Evolutionary conservation across 2,797 vertebrate genomes (phyloP).

Genomic region (Artibeus jamaicensis): DNA sequence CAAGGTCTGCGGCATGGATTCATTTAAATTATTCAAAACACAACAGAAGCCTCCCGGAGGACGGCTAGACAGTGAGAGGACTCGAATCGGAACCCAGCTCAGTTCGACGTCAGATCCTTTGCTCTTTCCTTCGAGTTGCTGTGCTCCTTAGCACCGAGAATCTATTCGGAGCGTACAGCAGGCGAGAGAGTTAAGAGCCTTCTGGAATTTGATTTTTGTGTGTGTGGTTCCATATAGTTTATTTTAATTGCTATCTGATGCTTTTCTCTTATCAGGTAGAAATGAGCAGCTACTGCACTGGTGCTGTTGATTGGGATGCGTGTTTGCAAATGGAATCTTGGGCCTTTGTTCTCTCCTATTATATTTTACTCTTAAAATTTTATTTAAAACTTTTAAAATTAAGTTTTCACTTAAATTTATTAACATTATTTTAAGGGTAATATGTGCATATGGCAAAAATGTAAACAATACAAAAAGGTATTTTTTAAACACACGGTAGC

Average conservation of each 20-base stretch:
- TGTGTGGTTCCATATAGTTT: not conserved
- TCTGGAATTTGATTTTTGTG: slow-evolving; percentile 29
- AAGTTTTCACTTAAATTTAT: not conserved
- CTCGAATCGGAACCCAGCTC: not conserved
- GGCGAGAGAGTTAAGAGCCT: not conserved
- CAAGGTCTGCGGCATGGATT: not conserved
- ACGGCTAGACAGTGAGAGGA: not conserved
- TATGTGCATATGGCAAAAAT: not conserved
- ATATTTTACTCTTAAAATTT: slow-evolving; percentile 1
- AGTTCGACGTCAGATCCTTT: not conserved
- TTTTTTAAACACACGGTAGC: not conserved
- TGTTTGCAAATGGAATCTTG: slow-evolving; percentile 38
- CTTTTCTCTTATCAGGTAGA: slow-evolving; percentile 48
- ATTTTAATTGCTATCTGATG: slow-evolving; percentile 41
- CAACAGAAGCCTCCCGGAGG: not conserved
- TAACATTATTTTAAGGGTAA: slow-evolving; percentile 23
- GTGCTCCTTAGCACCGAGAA: not conserved
- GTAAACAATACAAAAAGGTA: not conserved
- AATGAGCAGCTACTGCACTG: slow-evolving; percentile 24
- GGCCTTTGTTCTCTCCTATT: not conserved
- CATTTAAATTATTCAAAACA: slow-evolving; percentile 11
- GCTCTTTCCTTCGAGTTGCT: not conserved
- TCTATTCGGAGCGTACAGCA: not conserved
- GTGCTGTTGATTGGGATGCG: not conserved
- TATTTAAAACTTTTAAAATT: not conserved